Evolutionary conservation across 2,113 vertebrate species (phyloP).

Genomic region (Coptodon bakossiorum): DNA sequence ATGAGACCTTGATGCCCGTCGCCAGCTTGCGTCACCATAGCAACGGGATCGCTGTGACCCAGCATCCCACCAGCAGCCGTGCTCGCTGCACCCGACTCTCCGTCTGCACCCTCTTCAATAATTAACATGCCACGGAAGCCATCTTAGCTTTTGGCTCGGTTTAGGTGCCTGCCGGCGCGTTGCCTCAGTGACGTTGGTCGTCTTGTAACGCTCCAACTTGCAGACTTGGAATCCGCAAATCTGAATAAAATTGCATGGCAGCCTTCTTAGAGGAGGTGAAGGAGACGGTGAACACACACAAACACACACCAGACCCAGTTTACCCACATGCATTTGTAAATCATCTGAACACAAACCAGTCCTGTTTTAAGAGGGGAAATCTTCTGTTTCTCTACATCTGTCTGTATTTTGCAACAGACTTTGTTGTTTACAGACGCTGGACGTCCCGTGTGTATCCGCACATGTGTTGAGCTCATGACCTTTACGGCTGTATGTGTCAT

Average conservation of each 20-base stretch:
- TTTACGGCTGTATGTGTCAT: not conserved
- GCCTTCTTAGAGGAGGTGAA: conserved; percentile 23
- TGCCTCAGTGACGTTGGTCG: conserved; percentile 6
- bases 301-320: not conserved
- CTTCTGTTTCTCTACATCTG: not conserved
- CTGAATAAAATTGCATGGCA: not conserved
- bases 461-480: not conserved
- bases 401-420: not conserved
- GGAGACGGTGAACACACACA: not conserved
- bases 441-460: not conserved
- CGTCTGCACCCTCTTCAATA: conserved; percentile 55
- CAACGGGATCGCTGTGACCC: conserved; percentile 48
- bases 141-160: conserved; percentile 60
- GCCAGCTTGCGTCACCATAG: conserved; percentile 35
- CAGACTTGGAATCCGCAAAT: not conserved
- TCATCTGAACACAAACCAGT: not conserved
- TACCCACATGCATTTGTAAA: not conserved
- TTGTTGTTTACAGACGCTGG: not conserved
- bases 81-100: conserved; percentile 24
- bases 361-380: not conserved
- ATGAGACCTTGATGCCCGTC: not conserved
- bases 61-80: conserved; percentile 16
- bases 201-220: conserved; percentile 1
- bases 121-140: conserved; percentile 57
- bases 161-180: conserved; percentile 46